Conservation (phyloP, 2,888 invertebrate genomes). For the Hypercompe scribonia region DNA sequence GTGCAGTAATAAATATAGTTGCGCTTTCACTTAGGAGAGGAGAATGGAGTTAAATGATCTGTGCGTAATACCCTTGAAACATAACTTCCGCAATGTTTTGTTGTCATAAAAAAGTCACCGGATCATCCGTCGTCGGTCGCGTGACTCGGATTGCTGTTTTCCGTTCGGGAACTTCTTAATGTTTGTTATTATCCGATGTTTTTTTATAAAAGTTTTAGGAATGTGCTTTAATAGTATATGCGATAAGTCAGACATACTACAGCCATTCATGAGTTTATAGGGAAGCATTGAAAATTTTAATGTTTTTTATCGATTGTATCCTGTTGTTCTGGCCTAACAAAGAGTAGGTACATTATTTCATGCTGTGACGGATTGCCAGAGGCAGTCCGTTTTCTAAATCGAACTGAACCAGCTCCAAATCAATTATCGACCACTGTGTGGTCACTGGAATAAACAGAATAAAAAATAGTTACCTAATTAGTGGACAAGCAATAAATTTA, state of each 20-base stretch:
- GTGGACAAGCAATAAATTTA: background rate
- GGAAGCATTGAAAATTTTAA: background rate
- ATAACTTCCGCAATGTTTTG: constrained; percentile 82
- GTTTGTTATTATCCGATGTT: constrained; percentile 46
- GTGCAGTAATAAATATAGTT: constrained; percentile 79
- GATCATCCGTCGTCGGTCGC: constrained; percentile 55
- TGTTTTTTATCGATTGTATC: background rate
- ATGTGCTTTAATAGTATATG: constrained; percentile 22
- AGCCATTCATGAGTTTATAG: background rate
- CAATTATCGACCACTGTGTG: background rate
- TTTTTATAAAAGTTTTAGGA: constrained; percentile 27
- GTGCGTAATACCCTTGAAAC: constrained; percentile 78
- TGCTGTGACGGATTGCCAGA: background rate
- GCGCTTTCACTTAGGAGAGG: constrained; percentile 69
- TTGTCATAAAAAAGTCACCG: constrained; percentile 76
- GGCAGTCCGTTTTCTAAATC: background rate
- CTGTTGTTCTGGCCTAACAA: background rate
- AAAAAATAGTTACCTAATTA: background rate
- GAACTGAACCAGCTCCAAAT: background rate
- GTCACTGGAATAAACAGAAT: too few species aligned
- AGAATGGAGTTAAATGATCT: constrained; percentile 80
- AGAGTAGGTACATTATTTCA: background rate
- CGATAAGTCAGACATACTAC: constrained; percentile 2
- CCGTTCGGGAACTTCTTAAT: constrained; percentile 55
- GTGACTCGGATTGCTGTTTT: constrained; percentile 61